Evolutionary conservation across 2,888 invertebrate genomes (phyloP), one percentile per base, ranked within the genome.

Genomic region (Agrochola litura): DNA sequence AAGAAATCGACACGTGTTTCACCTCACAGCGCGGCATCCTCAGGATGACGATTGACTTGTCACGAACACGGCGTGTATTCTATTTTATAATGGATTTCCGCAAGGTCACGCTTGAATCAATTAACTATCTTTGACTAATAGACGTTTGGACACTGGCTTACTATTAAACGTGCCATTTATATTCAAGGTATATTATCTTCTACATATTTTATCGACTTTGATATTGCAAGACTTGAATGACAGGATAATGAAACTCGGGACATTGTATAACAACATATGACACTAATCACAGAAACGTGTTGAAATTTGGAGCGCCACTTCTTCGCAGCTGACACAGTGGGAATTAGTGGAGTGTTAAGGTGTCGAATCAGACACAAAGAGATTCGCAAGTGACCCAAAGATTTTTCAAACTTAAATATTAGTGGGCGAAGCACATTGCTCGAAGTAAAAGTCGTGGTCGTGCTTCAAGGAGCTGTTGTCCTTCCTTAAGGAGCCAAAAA

Each of bases 131-230:
- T 30, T 30, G 30, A 30, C 30, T 30, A 30, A 30, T 30, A 70
- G 22, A 61, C 60, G 41, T 64, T 58, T 49, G 49, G 30, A 73
- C 49, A 64, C 19, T 46, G 12, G n/a, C 1, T 46, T 56, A 16
- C 9, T 58, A 41, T 73, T 56, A 56, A 43, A 73, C 41, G n/a
- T 58, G 6, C n/a, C 10, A 43, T 65, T 80, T 72, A 80, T 63
- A 14, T 49, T 72, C 52, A 46, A 77, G 37, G 10, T 43, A 64
- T n/a, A 25, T 2, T 30, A 52, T 78, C 56, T 14, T 52, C 1
- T 76, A 46, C 6, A 12, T 46, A 25, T 12, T 30, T 49, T 58
- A 49, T 41, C 30, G 43, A 25, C n/a, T 60, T 43, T 22, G 16
- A 22, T n/a, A 77, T 70, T 79, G n/a, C 5, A 49, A 60, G 41